A percentile compares a stretch with the other conserved stretches of the same genome.
Evolutionary conservation across 2,888 invertebrate species (phyloP).

Genomic region (Empis livida): DNA sequence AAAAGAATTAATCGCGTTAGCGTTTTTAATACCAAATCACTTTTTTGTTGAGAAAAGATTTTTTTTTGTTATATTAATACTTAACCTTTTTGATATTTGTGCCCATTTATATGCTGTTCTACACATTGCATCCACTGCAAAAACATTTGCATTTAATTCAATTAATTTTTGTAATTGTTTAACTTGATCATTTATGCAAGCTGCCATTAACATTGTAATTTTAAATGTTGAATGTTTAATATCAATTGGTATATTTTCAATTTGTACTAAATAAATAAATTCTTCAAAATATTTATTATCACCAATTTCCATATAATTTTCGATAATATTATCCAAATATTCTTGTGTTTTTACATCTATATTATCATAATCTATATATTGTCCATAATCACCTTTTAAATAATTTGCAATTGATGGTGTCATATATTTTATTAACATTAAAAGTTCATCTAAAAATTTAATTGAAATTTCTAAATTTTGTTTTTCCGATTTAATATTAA

Average conservation of each 20-base stretch:
- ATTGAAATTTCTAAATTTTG: constrained; percentile 53
- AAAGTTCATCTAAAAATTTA: constrained; percentile 57
- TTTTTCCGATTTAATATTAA: constrained; percentile 41
- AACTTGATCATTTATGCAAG: constrained; percentile 54
- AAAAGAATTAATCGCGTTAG: too few species aligned
- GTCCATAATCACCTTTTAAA: constrained; percentile 40
- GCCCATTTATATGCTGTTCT: constrained; percentile 1
- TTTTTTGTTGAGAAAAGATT: too few species aligned
- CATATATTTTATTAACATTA: neutral
- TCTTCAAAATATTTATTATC: constrained; percentile 31
- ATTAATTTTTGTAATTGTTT: constrained; percentile 55
- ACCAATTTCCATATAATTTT: constrained; percentile 4
- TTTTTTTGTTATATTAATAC: too few species aligned
- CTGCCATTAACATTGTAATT: constrained; percentile 64
- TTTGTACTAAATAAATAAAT: constrained; percentile 60
- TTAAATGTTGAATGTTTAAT: constrained; percentile 51
- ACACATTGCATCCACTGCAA: constrained; percentile 9
- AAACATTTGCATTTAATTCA: constrained; percentile 44
- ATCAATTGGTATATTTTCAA: constrained; percentile 61
- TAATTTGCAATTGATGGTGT: neutral
- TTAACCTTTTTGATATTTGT: neutral
- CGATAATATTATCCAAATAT: constrained; percentile 14
- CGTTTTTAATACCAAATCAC: too few species aligned
- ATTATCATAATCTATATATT: constrained; percentile 1
- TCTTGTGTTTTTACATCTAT: constrained; percentile 7